Evolutionary conservation across 2,888 invertebrate genomes (phyloP).

Genomic region (Strigamia transsilvanica): DNA sequence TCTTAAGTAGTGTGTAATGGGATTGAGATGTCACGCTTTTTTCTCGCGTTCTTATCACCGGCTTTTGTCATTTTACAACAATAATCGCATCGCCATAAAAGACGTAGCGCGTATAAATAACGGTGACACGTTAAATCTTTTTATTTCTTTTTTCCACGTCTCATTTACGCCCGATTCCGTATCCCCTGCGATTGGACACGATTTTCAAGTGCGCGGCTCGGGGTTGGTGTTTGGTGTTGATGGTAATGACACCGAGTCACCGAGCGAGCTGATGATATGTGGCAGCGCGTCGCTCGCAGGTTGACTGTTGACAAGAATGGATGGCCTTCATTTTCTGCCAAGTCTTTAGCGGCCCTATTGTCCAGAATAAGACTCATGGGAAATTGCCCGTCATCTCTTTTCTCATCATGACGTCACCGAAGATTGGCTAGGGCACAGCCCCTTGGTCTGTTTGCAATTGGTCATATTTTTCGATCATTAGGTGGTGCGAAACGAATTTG

Average conservation of each 20-base stretch:
- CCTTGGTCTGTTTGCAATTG: neutral
- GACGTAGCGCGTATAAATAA: conserved; percentile 18
- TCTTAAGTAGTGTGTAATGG: conserved; percentile 37
- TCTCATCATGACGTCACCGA: conserved; percentile 43
- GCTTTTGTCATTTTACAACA: conserved; percentile 46
- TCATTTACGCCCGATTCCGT: neutral
- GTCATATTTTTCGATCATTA: neutral
- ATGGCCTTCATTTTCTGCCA: conserved; percentile 45
- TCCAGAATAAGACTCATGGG: conserved; percentile 46
- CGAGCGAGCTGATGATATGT: conserved; percentile 4
- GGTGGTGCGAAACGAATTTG: conserved; percentile 47
- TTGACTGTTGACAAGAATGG: conserved; percentile 45
- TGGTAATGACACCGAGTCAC: conserved; percentile 6
- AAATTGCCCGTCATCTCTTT: conserved; percentile 48
- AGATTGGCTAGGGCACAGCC: neutral
- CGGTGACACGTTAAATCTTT: conserved; percentile 16
- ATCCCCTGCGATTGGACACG: neutral
- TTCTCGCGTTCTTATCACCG: neutral
- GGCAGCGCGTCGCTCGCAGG: neutral
- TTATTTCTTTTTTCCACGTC: neutral
- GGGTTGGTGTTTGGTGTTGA: neutral
- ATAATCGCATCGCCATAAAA: conserved; percentile 39
- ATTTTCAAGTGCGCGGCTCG: conserved; percentile 34
- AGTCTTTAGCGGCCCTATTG: conserved; percentile 45
- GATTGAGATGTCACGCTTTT: conserved; percentile 37